These are phyloP conservation scores for Antrozous pallidus DNA, from an alignment of 2,797 vertebrate species.

Conservation along the genomic window DNA sequence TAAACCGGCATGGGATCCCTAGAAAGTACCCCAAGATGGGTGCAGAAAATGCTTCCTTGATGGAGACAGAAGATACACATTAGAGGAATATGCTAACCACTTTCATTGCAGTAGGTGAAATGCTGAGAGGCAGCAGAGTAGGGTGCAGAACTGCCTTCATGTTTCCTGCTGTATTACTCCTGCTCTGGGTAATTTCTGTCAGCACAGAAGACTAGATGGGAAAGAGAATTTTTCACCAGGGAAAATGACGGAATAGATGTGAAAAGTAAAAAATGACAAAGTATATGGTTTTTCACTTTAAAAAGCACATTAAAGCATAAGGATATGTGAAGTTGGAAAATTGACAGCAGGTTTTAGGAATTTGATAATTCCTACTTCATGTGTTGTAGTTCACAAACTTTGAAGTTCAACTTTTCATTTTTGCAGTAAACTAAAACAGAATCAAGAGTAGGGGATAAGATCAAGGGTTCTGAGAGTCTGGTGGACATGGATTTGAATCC, in stretches of 20 bases:
- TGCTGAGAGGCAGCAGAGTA: not conserved
- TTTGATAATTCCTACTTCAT: not conserved
- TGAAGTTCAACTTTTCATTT: not conserved
- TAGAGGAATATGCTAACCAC: not conserved
- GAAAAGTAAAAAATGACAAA: not conserved
- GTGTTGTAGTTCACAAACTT: not conserved
- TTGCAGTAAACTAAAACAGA: not conserved
- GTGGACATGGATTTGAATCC: not conserved
- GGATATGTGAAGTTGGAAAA: not conserved
- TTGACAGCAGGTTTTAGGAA: not conserved
- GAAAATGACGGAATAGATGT: not conserved
- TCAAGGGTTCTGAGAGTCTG: not conserved
- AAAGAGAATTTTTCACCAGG: not conserved
- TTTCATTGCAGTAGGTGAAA: not conserved
- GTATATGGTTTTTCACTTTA: not conserved
- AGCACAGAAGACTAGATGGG: not conserved
- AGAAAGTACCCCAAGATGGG: not conserved
- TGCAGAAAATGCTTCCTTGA: not conserved
- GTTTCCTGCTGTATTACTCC: not conserved
- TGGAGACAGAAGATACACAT: not conserved
- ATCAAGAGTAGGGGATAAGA: not conserved
- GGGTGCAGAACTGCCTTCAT: not conserved
- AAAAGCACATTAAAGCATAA: not conserved
- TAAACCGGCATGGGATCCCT: not conserved
- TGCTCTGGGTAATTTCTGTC: not conserved